Base-by-base conservation (phyloP, 2,113 vertebrate genomes). In the Pseudorectes ferrugineus region DNA sequence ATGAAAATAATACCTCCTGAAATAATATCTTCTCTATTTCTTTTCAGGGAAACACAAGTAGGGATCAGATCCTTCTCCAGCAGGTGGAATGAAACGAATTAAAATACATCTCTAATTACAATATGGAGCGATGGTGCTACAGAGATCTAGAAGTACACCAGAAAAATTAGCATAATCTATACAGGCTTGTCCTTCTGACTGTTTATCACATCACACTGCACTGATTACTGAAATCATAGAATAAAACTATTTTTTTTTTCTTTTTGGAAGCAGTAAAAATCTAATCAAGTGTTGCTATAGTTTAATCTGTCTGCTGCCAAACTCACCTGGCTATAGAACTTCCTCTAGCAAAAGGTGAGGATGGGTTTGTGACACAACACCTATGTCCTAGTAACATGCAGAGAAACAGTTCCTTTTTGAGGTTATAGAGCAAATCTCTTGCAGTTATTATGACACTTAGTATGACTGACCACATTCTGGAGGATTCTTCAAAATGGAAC, bases 401-500 rank as follows among this genome's bases (percentile, higher is more conserved):
- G 14, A 66, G 14, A 62, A 90, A n/a, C 9, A 14, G 11, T 16
- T 43, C 4, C 0, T 75, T 67, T 67, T 70, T 58, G 42, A 77
- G 35, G 22, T 70, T 74, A n/a, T 12, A 73, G 29, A 42, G 14
- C 23, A 89, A 74, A 63, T 2, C 18, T 66, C 42, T 78, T 74
- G 36, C 10, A 67, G 19, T 55, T 89, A n/a, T 66, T 88, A 33
- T 6, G 10, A 55, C 20, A 31, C 16, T 55, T 59, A 42, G 1
- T 29, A 38, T 1, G 0, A 24, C 19, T 55, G 24, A 52, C 12
- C 2, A 1, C 6, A 11, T 91, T 75, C 17, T 43, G 20, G n/a
- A 75, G 3, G 25, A 13, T 74, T 74, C 55, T 84, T 20, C 40
- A 59, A 68, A 94, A 63, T 5, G 9, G 36, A 86, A 36, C 4